phyloP scores from a whole-genome alignment of 92 coral and sea anemone genomes.

The Pocillopora meandrina region DNA sequence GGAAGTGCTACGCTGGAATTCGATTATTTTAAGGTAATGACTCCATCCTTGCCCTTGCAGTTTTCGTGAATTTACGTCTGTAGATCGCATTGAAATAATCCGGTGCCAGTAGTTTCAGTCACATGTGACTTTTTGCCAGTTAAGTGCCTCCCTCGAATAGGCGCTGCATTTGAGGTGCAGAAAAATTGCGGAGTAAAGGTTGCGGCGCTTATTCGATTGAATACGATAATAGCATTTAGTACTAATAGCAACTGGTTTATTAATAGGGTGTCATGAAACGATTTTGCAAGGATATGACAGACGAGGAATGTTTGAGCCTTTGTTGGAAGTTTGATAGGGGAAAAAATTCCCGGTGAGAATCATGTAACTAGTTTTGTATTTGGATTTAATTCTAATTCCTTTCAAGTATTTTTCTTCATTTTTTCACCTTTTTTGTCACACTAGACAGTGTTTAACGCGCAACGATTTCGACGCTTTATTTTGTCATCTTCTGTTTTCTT shows the following conservation, averaged over 20 bases:
- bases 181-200: no score
- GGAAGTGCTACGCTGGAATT: conserved; percentile 43
- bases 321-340: conserved; percentile 40
- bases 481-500: neutral
- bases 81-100: neutral
- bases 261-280: conserved; percentile 40
- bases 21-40: conserved; percentile 48
- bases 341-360: conserved; percentile 45
- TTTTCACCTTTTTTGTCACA: no score
- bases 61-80: neutral
- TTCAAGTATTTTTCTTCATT: no score
- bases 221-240: neutral
- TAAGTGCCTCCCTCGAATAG: neutral
- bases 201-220: neutral
- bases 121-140: neutral
- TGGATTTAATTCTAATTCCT: no score
- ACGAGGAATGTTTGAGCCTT: conserved; percentile 39
- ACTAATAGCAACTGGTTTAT: neutral
- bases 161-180: no score
- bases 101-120: neutral
- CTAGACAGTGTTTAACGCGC: neutral
- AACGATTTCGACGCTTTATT: neutral
- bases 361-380: no score
- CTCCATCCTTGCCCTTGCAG: neutral
- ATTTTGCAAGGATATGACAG: conserved; percentile 35